Conservation (phyloP, 2,888 invertebrate species). For the Kryphioiulus occultus region DNA sequence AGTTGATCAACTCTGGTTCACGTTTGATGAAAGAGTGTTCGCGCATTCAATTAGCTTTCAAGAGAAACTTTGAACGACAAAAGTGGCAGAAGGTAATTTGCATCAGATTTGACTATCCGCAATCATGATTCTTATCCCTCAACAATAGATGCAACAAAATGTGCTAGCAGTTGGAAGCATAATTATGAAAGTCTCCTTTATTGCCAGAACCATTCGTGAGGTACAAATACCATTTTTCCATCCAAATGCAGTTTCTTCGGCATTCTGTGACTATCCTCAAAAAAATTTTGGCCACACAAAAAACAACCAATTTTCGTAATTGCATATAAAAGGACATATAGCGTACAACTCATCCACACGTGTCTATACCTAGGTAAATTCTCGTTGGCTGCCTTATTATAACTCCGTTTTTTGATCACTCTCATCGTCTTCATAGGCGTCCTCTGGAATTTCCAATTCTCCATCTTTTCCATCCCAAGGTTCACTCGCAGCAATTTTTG, state of each 20-base stretch:
- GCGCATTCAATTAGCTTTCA: too few relatives aligned
- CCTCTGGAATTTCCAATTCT: slow-evolving; percentile 82
- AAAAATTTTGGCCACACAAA: neutral
- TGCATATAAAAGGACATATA: neutral
- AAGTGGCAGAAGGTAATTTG: too few relatives aligned
- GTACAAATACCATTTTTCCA: neutral
- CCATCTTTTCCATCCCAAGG: slow-evolving; percentile 97
- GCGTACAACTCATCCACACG: neutral
- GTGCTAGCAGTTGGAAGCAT: neutral
- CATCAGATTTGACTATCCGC: too few relatives aligned
- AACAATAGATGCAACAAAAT: too few relatives aligned
- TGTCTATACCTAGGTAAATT: neutral
- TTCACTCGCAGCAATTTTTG: slow-evolving; percentile 72
- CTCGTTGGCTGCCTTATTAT: too few relatives aligned
- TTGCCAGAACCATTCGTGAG: neutral
- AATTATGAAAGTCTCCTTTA: neutral
- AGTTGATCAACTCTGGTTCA: too few relatives aligned
- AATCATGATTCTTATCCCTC: too few relatives aligned
- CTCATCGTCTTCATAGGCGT: slow-evolving; percentile 73
- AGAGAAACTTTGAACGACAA: too few relatives aligned
- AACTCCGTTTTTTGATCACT: slow-evolving; percentile 57
- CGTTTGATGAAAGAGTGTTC: too few relatives aligned
- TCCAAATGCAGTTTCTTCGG: too few relatives aligned
- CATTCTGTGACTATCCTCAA: too few relatives aligned
- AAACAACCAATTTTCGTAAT: neutral